These are phyloP conservation scores for Eumeta japonica DNA, from an alignment of 1,140 invertebrate species.

Conservation along the genomic window DNA sequence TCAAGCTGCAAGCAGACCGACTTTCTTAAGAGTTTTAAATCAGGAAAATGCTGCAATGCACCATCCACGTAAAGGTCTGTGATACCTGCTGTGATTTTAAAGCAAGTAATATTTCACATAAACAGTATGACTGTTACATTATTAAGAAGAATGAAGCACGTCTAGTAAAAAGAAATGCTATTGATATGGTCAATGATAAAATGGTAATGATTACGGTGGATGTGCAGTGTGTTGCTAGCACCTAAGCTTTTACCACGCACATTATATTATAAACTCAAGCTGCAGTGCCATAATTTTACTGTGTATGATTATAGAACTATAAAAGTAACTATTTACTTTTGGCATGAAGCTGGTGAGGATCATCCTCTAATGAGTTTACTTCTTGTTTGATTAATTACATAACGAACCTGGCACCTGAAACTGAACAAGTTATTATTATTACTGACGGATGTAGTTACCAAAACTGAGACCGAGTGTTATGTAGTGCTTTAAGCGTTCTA, in stretches of 20 bases:
- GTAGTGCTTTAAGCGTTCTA: neutral
- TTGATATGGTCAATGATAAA: neutral
- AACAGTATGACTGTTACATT: constrained; percentile 3
- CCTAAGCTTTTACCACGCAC: neutral
- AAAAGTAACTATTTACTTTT: constrained; percentile 7
- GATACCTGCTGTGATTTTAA: constrained; percentile 2
- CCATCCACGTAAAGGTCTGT: constrained; percentile 4
- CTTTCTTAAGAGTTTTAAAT: constrained; percentile 1
- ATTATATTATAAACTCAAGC: constrained; percentile 2
- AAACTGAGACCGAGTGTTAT: constrained; percentile 2
- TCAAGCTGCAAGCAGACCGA: neutral
- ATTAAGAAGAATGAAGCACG: constrained; percentile 1
- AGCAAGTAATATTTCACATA: constrained; percentile 2
- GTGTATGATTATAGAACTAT: constrained; percentile 2
- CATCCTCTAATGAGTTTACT: constrained; percentile 2
- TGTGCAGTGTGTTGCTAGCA: constrained; percentile 3
- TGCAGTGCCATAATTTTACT: constrained; percentile 6
- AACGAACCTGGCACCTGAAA: neutral
- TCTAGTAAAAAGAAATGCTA: neutral
- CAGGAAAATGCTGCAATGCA: constrained; percentile 2
- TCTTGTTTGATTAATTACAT: constrained; percentile 5
- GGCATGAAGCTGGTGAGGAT: constrained; percentile 2
- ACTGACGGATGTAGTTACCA: constrained; percentile 3
- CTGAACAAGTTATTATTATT: constrained; percentile 3
- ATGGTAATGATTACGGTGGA: constrained; percentile 4